A percentile compares a stretch with the other conserved stretches of the same genome.
These are phyloP conservation scores for Heliconius melpomene DNA, from an alignment of 1,140 invertebrate genomes.

Conservation along the genomic window DNA sequence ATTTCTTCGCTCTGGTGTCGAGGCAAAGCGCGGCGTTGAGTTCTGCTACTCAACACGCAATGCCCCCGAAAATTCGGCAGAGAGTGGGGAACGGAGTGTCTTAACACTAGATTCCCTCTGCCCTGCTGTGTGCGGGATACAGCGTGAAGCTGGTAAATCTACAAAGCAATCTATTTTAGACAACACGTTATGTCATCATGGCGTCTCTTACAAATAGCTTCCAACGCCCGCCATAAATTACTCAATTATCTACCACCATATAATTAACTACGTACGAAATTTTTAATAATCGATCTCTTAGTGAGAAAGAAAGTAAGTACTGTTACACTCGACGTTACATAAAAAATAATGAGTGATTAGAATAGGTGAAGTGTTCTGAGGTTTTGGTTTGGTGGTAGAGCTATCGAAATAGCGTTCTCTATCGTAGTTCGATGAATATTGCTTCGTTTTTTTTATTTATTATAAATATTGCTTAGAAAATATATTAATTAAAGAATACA, in stretches of 20 bases:
- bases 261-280: conserved; percentile 70
- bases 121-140: too few species aligned
- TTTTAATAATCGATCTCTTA: conserved; percentile 73
- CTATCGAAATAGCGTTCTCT: conserved; percentile 43
- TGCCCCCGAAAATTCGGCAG: too few species aligned
- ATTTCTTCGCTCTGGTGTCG: too few species aligned
- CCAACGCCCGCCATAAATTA: conserved; percentile 57
- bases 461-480: too few species aligned
- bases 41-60: too few species aligned
- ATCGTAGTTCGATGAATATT: too few species aligned
- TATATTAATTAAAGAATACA: too few species aligned
- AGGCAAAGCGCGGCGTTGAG: too few species aligned
- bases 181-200: conserved; percentile 19
- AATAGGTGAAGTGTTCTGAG: conserved; percentile 61
- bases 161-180: not conserved
- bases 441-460: too few species aligned
- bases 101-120: too few species aligned
- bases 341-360: conserved; percentile 75
- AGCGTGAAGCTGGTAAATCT: too few species aligned
- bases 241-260: conserved; percentile 65
- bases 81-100: too few species aligned
- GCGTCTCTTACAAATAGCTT: conserved; percentile 22
- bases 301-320: conserved; percentile 69
- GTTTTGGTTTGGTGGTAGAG: conserved; percentile 40
- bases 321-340: conserved; percentile 60